Evolutionary conservation across 1,140 invertebrate genomes (phyloP).

Genomic region (Papilio glaucus): DNA sequence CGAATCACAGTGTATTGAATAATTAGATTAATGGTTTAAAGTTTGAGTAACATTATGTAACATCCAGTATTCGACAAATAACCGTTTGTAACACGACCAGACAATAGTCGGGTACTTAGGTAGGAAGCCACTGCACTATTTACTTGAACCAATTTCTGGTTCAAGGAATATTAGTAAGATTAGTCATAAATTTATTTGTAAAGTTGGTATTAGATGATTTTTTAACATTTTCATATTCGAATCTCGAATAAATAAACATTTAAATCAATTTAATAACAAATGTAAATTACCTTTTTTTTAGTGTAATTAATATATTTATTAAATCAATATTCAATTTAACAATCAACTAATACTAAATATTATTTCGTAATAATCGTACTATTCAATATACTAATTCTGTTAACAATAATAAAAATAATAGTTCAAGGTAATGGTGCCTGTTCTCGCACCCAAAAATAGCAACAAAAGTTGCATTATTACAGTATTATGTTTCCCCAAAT

Average conservation of each 20-base stretch:
- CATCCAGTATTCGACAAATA: not conserved
- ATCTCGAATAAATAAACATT: too few relatives aligned
- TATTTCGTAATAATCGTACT: too few relatives aligned
- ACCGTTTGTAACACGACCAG: not conserved
- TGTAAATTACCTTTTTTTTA: too few relatives aligned
- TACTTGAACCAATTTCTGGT: not conserved
- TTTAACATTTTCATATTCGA: too few relatives aligned
- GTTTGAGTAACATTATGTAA: not conserved
- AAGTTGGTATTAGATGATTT: too few relatives aligned
- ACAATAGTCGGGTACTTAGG: not conserved
- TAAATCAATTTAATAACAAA: too few relatives aligned
- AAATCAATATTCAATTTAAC: too few relatives aligned
- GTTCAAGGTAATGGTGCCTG: not conserved
- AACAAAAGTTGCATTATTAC: conserved; percentile 8
- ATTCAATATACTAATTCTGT: too few relatives aligned
- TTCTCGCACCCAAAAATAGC: not conserved
- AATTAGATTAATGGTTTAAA: not conserved
- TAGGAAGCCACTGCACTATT: not conserved
- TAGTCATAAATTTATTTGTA: too few relatives aligned
- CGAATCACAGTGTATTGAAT: not conserved
- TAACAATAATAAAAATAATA: not conserved
- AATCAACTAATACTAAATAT: too few relatives aligned
- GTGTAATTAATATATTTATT: too few relatives aligned
- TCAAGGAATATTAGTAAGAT: too few relatives aligned
- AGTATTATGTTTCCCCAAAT: conserved; percentile 4